Evolutionary conservation across 2,113 vertebrate genomes (phyloP), one percentile per base, ranked within the genome.

Genomic region (Centrocercus urophasianus): DNA sequence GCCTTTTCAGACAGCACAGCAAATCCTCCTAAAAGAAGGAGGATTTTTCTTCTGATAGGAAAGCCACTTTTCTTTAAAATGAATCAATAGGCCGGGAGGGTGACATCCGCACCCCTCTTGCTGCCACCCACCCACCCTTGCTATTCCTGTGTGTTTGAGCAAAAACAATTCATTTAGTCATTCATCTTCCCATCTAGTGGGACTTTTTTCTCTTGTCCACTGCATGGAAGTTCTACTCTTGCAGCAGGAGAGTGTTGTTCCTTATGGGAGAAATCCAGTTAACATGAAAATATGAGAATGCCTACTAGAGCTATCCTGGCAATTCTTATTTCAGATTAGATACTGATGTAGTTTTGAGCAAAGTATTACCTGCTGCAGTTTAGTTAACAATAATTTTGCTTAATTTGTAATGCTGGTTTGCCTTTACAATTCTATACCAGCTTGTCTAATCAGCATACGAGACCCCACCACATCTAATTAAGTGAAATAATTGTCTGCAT

Each of bases 401-500:
- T 87, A 83, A 78, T 80, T 87, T 88, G 24, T 92, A 89, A 69
- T 56, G 69, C 54, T 52, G 70, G 30, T 66, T 90, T 87, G 70
- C 45, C 73, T 89, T 59, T 81, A 36, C 54, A 52, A 24, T 43
- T 92, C 81, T 70, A 10, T 87, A 71, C 78, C 78, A 94, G 50
- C 88, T 96, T 94, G 82, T 89, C 60, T 93, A 85, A 77, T 40
- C 54, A 59, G 74, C 91, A 93, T 57, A 42, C 14, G 93, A 95
- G 75, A 64, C 86, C 63, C 24, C 50, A 48, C 86, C 74, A 34
- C 77, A 90, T 93, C 86, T 94, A 92, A 95, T 91, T 74, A 85
- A 95, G 79, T 93, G 85, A 96, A 97, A 90, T 92, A 96, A 96
- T 96, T 83, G 22, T 71, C 85, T 90, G 92, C 89, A 65, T 77